phyloP scores from a whole-genome alignment of 2,113 vertebrate species.

The Malurus elegans region DNA sequence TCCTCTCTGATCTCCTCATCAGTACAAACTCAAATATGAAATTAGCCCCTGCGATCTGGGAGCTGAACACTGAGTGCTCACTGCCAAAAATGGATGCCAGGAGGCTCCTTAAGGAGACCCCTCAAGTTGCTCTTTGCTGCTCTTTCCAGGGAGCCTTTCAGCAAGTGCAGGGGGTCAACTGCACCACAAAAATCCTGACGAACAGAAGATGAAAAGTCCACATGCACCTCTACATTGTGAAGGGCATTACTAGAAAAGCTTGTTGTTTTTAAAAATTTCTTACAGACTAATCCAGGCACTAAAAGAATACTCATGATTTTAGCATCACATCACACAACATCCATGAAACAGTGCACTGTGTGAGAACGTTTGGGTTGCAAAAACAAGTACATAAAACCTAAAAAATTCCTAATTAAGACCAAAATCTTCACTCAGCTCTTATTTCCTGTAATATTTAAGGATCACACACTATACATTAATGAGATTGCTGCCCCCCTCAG shows the following conservation, averaged over 20 bases:
- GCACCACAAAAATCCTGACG: neutral
- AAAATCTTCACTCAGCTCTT: neutral
- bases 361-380: neutral
- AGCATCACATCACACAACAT: rapidly evolving
- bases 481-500: neutral
- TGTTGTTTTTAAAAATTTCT: neutral
- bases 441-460: neutral
- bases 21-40: neutral
- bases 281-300: neutral
- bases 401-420: neutral
- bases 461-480: neutral
- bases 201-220: neutral
- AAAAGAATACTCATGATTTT: neutral
- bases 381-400: neutral
- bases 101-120: neutral
- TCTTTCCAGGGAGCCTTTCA: neutral
- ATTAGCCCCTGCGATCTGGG: neutral
- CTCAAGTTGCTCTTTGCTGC: neutral
- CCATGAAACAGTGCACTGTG: rapidly evolving
- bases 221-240: rapidly evolving
- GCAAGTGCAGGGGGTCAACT: neutral
- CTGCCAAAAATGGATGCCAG: rapidly evolving
- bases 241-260: neutral
- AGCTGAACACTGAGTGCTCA: neutral
- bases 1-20: neutral